Evolutionary conservation across 2,797 vertebrate genomes (phyloP), one percentile per base, ranked within the genome.

Genomic region (Phataginus tricuspis): DNA sequence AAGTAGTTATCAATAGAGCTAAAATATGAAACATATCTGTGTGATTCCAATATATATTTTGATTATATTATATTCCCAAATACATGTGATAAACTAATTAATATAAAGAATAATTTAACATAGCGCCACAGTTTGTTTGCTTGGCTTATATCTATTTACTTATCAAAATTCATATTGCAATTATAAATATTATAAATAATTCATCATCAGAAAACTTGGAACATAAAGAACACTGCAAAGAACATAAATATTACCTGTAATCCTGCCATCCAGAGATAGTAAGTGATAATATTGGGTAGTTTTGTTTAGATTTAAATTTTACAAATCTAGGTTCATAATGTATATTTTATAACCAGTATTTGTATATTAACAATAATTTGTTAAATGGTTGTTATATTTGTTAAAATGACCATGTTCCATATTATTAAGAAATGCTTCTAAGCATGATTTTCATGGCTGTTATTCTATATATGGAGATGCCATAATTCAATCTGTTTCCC

Each of bases 191-290:
- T 45, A 45, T 45, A 45, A 45, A 49, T 39, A 51, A 57, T 13
- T 91, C n/a, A 78, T 68, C 14, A 64, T 84, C 71, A 78, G 66
- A 93, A 95, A 94, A 80, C 21, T 61, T 72, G 14, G 11, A 79
- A 74, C 77, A 53, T 10, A 63, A 9, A 71, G 7, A 74, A 82
- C 2, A 19, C 19, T 82, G 21, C 31, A 93, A 61, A 69, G 13
- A 23, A 21, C 23, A 80, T 55, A 34, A 93, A 45, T 37, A 25
- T 68, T 39, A 72, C 42, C 18, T 55, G 12, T 93, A 91, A 74
- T 53, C 19, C 29, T 94, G 64, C 21, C 25, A 51, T 21, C 37
- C 3, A 59, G 4, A 55, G 49, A 78, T 37, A 53, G 83, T 39
- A 85, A 71, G 34, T 53, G 12, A 66, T 66, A 83, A 87, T 59